These are phyloP conservation scores for Imbricaverruca yamaguchii DNA, from an alignment of 2,888 invertebrate genomes.

Conservation along the genomic window DNA sequence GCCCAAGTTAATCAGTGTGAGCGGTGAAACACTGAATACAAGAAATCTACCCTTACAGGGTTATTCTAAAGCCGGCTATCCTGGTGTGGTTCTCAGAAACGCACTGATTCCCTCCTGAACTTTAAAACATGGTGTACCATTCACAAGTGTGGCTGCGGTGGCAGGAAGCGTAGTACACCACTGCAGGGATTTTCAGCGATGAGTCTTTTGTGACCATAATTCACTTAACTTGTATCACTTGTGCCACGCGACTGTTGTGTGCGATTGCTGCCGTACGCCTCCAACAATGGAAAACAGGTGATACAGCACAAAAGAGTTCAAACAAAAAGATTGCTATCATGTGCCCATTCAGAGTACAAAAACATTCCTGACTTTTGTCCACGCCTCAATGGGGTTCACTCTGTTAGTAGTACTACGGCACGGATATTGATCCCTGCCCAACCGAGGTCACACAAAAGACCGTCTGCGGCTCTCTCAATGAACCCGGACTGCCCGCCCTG, in stretches of 20 bases:
- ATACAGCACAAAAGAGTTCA: not conserved
- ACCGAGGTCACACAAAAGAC: not conserved
- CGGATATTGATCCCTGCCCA: not conserved
- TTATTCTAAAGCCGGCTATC: too few relatives aligned
- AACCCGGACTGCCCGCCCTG: not conserved
- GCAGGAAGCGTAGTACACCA: too few relatives aligned
- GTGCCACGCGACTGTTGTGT: not conserved
- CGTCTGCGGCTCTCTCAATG: not conserved
- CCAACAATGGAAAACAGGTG: constrained; percentile 12
- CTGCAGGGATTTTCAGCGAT: too few relatives aligned
- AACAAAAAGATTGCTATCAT: constrained; percentile 18
- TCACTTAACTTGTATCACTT: not conserved
- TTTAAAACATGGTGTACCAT: too few relatives aligned
- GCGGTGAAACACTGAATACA: too few relatives aligned
- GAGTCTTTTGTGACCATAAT: too few relatives aligned
- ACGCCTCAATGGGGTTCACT: not conserved
- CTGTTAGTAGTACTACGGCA: not conserved
- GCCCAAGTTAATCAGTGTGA: too few relatives aligned
- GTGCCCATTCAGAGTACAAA: constrained; percentile 9
- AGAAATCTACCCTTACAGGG: too few relatives aligned
- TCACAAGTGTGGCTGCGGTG: too few relatives aligned
- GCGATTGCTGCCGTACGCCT: not conserved
- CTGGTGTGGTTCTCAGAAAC: too few relatives aligned
- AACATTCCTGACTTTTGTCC: constrained; percentile 17
- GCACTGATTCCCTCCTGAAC: too few relatives aligned